Evolutionary conservation across 2,888 invertebrate genomes (phyloP), one percentile per base, ranked within the genome.

Genomic region (Pristionchus exspectatus): DNA sequence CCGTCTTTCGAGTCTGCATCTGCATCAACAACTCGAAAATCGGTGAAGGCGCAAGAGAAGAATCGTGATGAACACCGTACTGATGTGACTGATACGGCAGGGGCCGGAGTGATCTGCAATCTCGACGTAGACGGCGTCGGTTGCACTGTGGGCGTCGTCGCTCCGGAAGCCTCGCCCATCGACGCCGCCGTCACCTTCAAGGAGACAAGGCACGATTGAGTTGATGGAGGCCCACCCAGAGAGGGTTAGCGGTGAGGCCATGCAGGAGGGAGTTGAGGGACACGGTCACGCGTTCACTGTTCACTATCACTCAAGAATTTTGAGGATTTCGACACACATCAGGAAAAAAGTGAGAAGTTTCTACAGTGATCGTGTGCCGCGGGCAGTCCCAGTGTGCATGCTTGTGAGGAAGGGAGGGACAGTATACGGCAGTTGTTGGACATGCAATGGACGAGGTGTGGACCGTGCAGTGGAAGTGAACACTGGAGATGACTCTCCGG

Each of bases 171-270:
- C 27, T 74, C 63, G 44, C 44, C 74, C 87, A 88, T n/a, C 74
- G 87, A 88, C 9, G 87, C 87, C 16, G 87, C 87, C 1, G 87
- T 88, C 16, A 88, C 87, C 87, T 88, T 88, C 72, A 87, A 87
- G 86, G 56, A 59, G 84, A 85, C 56, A 81, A 81, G 74, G 21
- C 74, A 33, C 27, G 69, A 72, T 74, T 74, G 38, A 38, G 74
- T 74, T 30, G 30, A 27, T 30, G 74, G 74, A 72, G 27, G 69
- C 69, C 69, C 69, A 72, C 33, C 69, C 69, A 18, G 16, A 38
- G 5, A 30, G 54, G 54, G 56, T 44, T 44, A 56, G 33, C 27
- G 50, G n/a, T 44, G 50, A 83, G 54, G 44, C 14, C 83, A 83
- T 38, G 83, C 50, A n/a, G 83, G 27, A 9, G 33, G 74, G 74